phyloP scores from a whole-genome alignment of 1,140 invertebrate genomes.

The Brachionus calyciflorus region DNA sequence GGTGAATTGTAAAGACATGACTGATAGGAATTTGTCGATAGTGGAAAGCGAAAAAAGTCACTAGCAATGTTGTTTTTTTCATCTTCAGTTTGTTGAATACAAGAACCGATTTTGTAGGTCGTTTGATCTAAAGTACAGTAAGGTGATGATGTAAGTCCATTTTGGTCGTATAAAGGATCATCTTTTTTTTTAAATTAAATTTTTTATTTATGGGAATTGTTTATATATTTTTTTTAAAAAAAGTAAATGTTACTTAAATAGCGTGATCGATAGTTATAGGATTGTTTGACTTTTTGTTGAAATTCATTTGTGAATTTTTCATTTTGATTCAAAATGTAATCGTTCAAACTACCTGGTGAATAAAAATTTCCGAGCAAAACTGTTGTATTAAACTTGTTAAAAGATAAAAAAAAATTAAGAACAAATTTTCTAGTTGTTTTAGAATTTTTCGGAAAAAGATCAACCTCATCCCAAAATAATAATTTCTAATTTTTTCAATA shows the following conservation, averaged over 20 bases:
- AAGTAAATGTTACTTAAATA: conserved; percentile 39
- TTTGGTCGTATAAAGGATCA: not conserved
- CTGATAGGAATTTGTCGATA: not conserved
- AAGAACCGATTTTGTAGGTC: not conserved
- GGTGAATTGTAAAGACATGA: not conserved
- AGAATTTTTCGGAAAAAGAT: too few species aligned
- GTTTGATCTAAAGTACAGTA: not conserved
- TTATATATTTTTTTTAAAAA: too few species aligned
- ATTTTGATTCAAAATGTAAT: conserved; percentile 5
- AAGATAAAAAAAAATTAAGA: not conserved
- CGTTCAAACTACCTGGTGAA: not conserved
- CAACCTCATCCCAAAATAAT: too few species aligned
- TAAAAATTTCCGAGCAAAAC: conserved; percentile 44
- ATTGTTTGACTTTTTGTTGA: not conserved
- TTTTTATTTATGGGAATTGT: too few species aligned
- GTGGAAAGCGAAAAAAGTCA: conserved; percentile 31
- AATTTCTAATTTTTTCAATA: too few species aligned
- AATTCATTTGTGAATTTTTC: conserved; percentile 11
- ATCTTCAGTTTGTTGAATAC: not conserved
- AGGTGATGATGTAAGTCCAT: not conserved
- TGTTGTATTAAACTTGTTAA: conserved; percentile 25
- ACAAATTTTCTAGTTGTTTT: too few species aligned
- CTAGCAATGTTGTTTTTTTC: not conserved
- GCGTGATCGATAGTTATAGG: not conserved
- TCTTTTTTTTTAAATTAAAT: not conserved